A percentile compares a stretch with the other conserved stretches of the same genome.
phyloP scores from a whole-genome alignment of 2,888 invertebrate genomes.

The Sycophila texana region DNA sequence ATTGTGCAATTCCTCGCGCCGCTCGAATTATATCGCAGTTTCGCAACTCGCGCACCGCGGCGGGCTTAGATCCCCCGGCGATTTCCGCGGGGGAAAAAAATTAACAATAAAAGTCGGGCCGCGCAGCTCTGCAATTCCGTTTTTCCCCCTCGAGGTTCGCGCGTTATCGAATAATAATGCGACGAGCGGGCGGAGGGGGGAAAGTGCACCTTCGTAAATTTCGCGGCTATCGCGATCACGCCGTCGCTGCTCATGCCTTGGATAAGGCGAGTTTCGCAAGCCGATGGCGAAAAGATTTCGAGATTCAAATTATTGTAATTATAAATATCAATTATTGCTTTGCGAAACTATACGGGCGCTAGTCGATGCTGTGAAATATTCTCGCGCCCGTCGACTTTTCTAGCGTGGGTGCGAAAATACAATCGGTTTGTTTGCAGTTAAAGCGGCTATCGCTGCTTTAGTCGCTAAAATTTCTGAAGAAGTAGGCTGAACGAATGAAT shows the following conservation, averaged over 20 bases:
- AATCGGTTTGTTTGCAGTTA: neutral
- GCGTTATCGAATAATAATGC: constrained; percentile 12
- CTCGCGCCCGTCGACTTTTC: no score
- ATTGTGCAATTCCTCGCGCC: constrained; percentile 42
- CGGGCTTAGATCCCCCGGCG: constrained; percentile 1
- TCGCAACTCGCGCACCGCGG: constrained; percentile 19
- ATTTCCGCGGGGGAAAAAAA: constrained; percentile 44
- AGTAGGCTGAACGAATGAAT: no score
- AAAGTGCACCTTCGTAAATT: neutral
- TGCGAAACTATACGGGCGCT: neutral
- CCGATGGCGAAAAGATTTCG: constrained; percentile 7
- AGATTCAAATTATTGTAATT: constrained; percentile 8
- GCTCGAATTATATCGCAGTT: constrained; percentile 40
- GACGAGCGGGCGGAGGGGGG: neutral
- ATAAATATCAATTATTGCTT: neutral
- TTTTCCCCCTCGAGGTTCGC: neutral
- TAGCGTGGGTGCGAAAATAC: neutral
- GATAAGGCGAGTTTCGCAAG: neutral
- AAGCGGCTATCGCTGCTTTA: neutral
- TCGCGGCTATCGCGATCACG: constrained; percentile 1
- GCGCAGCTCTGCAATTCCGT: constrained; percentile 29
- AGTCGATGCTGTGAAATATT: no score
- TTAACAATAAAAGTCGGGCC: constrained; percentile 34
- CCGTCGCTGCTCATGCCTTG: neutral
- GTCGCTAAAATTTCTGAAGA: neutral